These are phyloP conservation scores for Puffinus mauretanicus DNA, from an alignment of 2,113 vertebrate species.

Conservation along the genomic window DNA sequence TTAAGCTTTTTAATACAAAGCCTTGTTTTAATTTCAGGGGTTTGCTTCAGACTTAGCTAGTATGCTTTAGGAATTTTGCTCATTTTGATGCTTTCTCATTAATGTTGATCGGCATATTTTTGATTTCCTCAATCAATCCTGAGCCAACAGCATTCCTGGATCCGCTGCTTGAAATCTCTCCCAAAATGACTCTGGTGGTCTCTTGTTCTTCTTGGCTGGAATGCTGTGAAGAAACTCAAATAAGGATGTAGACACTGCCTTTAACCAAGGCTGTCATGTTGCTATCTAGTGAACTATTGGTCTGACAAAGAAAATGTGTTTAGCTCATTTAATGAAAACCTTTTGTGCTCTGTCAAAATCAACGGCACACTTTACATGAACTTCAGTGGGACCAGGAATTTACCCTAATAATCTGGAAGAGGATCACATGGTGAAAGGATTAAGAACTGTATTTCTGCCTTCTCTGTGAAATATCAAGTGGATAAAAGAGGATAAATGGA, in stretches of 20 bases:
- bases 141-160: neutral
- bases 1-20: neutral
- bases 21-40: neutral
- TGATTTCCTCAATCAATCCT: neutral
- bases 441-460: conserved; percentile 58
- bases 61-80: neutral
- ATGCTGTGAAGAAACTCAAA: conserved; percentile 17
- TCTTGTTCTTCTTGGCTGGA: conserved; percentile 20
- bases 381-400: conserved; percentile 31
- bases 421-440: conserved; percentile 46
- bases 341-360: conserved; percentile 44
- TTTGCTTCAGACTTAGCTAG: neutral
- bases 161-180: neutral
- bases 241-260: conserved; percentile 2
- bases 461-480: conserved; percentile 49
- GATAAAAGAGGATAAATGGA: conserved; percentile 48
- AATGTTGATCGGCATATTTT: neutral
- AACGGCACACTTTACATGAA: conserved; percentile 34
- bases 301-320: conserved; percentile 47
- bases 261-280: conserved; percentile 4
- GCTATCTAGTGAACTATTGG: conserved; percentile 20
- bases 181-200: neutral
- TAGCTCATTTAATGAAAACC: conserved; percentile 50
- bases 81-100: neutral
- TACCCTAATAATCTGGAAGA: conserved; percentile 51